These are phyloP conservation scores for Drosophila rhopaloa DNA, from an alignment of 1,140 invertebrate species.

Conservation along the genomic window DNA sequence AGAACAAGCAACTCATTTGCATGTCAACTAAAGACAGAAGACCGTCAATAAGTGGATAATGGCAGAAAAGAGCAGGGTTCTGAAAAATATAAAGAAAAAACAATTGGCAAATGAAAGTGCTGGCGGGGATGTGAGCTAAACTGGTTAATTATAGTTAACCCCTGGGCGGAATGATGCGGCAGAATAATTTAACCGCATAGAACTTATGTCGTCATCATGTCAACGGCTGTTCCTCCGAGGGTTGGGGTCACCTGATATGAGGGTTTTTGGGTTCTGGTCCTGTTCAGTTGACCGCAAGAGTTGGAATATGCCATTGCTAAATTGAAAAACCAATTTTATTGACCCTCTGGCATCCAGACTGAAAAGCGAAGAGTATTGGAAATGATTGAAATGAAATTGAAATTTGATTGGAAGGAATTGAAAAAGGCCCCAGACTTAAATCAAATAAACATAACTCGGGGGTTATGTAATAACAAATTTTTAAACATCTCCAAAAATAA, in stretches of 20 bases:
- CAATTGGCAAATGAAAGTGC: conserved; percentile 28
- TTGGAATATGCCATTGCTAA: conserved; percentile 47
- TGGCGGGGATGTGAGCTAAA: conserved; percentile 23
- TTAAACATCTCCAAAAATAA: too few species aligned
- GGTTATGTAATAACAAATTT: neutral
- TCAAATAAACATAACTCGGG: neutral
- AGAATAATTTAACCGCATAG: conserved; percentile 36
- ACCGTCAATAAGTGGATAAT: conserved; percentile 44
- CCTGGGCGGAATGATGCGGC: conserved; percentile 38
- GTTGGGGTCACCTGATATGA: neutral
- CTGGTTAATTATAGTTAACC: conserved; percentile 55
- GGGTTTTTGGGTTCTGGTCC: conserved; percentile 9
- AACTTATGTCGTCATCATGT: conserved; percentile 52
- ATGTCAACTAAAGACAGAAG: conserved; percentile 35
- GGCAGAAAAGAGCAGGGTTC: conserved; percentile 17
- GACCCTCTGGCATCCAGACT: conserved; percentile 56
- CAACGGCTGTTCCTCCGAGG: conserved; percentile 26
- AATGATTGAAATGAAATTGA: conserved; percentile 67
- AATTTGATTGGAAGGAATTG: conserved; percentile 58
- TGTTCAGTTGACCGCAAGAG: conserved; percentile 66
- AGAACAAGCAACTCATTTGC: conserved; percentile 63
- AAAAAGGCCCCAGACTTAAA: conserved; percentile 9
- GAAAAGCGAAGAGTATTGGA: conserved; percentile 67
- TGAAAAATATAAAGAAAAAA: conserved; percentile 41
- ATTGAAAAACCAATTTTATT: conserved; percentile 57